These are phyloP conservation scores for Sebastolobus alascanus DNA, from an alignment of 2,797 vertebrate species.

Conservation along the genomic window DNA sequence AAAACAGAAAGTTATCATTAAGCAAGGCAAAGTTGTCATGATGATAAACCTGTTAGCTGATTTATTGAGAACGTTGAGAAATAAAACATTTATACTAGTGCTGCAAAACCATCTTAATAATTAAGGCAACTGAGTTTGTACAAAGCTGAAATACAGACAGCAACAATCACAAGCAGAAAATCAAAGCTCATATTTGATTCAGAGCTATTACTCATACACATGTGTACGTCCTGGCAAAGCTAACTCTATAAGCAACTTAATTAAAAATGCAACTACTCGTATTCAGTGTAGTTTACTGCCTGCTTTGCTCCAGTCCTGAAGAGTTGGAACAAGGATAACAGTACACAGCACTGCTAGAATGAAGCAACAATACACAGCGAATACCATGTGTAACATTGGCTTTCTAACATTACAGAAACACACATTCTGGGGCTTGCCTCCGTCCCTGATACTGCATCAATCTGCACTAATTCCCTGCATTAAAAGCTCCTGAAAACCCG, in stretches of 20 bases:
- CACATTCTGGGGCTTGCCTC: conserved; percentile 25
- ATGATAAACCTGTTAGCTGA: conserved; percentile 14
- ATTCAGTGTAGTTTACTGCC: not conserved
- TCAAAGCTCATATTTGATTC: conserved; percentile 48
- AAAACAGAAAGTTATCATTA: not conserved
- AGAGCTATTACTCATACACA: conserved; percentile 51
- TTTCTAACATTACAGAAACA: conserved; percentile 45
- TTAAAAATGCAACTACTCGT: conserved; percentile 21
- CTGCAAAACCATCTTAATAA: conserved; percentile 68
- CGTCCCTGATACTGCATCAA: conserved; percentile 26
- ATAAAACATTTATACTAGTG: conserved; percentile 29
- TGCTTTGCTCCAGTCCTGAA: conserved; percentile 15
- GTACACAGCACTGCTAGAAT: conserved; percentile 27
- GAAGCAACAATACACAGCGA: conserved; percentile 42
- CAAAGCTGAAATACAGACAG: conserved; percentile 58
- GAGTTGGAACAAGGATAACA: conserved; percentile 30
- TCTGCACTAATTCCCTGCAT: conserved; percentile 8
- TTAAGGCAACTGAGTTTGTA: conserved; percentile 62
- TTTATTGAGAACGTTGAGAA: conserved; percentile 24
- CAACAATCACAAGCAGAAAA: conserved; percentile 54
- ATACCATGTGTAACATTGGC: conserved; percentile 28
- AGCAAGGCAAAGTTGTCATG: conserved; percentile 34
- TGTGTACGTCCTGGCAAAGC: conserved; percentile 45
- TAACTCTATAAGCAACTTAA: conserved; percentile 32
- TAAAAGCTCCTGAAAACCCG: conserved; percentile 18